phyloP scores from a whole-genome alignment of 1,140 invertebrate genomes.

The Aphaenogaster rudis region DNA sequence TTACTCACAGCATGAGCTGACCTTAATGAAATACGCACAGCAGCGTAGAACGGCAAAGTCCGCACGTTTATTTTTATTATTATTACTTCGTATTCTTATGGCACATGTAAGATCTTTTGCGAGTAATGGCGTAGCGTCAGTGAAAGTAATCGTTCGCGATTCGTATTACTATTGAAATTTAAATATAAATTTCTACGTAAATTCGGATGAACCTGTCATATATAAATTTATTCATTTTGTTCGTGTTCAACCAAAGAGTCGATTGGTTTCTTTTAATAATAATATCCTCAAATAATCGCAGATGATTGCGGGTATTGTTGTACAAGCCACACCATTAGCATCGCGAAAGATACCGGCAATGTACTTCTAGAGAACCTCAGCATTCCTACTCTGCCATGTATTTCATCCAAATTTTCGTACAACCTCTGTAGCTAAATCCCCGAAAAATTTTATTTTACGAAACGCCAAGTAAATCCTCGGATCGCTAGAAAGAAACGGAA shows the following conservation, averaged over 20 bases:
- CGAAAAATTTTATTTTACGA: slow-evolving; percentile 13
- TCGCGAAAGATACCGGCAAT: slow-evolving; percentile 25
- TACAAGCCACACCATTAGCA: slow-evolving; percentile 26
- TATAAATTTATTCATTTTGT: neutral
- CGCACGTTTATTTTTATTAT: slow-evolving; percentile 12
- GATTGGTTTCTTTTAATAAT: slow-evolving; percentile 10
- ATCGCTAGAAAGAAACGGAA: slow-evolving; percentile 26
- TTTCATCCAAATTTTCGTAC: slow-evolving; percentile 40
- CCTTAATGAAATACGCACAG: slow-evolving; percentile 60
- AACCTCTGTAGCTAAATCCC: neutral
- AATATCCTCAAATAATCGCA: neutral
- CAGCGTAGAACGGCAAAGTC: slow-evolving; percentile 47
- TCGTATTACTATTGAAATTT: neutral
- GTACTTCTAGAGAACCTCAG: slow-evolving; percentile 26
- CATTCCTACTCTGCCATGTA: slow-evolving; percentile 40
- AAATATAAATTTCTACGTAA: neutral
- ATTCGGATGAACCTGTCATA: neutral
- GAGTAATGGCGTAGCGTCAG: slow-evolving; percentile 29
- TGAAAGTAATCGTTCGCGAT: neutral
- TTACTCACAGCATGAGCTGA: slow-evolving; percentile 68
- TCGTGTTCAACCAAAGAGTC: neutral
- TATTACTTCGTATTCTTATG: slow-evolving; percentile 51
- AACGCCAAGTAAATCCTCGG: slow-evolving; percentile 26
- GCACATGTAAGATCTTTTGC: slow-evolving; percentile 33
- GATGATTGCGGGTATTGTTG: neutral